phyloP scores from a whole-genome alignment of 2,113 vertebrate genomes.

The Emydocephalus ijimae region DNA sequence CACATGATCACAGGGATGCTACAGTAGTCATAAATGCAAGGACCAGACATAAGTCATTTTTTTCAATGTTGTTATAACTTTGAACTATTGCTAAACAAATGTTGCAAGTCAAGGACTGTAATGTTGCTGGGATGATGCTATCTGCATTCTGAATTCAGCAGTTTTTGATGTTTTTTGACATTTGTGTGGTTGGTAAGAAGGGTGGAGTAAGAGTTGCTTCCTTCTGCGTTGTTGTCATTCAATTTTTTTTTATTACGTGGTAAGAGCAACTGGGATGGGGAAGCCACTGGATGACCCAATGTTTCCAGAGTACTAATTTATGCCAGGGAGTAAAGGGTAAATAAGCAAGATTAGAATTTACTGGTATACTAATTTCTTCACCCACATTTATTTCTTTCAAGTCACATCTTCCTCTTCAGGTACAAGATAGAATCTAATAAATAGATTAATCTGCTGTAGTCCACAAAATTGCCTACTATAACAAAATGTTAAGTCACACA shows the following conservation, averaged over 20 bases:
- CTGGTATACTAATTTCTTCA: neutral
- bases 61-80: neutral
- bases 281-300: accelerated
- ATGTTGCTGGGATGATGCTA: accelerated
- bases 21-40: neutral
- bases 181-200: neutral
- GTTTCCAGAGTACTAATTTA: constrained; percentile 9
- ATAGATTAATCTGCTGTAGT: neutral
- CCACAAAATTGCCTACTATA: neutral
- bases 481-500: neutral
- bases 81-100: neutral
- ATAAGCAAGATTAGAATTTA: neutral
- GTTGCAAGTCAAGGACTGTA: neutral
- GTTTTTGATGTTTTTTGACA: neutral
- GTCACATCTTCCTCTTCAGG: neutral
- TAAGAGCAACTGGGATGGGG: constrained; percentile 16
- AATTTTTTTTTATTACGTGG: constrained; percentile 33
- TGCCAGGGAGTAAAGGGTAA: constrained; percentile 1
- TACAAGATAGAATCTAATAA: neutral
- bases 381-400: neutral
- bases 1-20: neutral
- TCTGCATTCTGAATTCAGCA: accelerated
- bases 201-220: accelerated
- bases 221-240: neutral
- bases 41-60: neutral